Percentiles rank a stretch among this genome's conserved stretches.
phyloP scores from a whole-genome alignment of 53 echinoderm and acorn worm genomes.

The Paracentrotus lividus region DNA sequence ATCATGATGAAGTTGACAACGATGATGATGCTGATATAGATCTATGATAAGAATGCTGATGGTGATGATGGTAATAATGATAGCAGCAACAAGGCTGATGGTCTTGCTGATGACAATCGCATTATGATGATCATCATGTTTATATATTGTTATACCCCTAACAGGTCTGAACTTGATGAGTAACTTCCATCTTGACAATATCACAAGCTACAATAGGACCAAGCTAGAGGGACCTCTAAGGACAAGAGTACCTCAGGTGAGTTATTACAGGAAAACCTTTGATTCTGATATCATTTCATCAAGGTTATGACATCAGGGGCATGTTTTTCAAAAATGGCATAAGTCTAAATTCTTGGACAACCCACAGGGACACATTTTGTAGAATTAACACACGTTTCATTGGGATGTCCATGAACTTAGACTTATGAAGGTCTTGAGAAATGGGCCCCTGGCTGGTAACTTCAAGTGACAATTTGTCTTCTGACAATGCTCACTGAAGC shows the following conservation, averaged over 20 bases:
- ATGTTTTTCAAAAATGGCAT: too few species aligned
- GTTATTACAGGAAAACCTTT: too few species aligned
- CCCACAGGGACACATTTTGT: too few species aligned
- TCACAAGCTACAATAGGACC: conserved; percentile 90
- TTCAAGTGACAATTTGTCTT: too few species aligned
- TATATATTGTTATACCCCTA: neutral
- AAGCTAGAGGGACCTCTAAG: conserved; percentile 87
- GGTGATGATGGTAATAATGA: conserved; percentile 11
- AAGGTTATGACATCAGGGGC: too few species aligned
- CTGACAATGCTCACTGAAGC: too few species aligned
- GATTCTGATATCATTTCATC: too few species aligned
- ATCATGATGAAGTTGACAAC: conserved; percentile 32
- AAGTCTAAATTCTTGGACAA: too few species aligned
- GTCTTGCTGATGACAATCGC: neutral
- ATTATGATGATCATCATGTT: neutral
- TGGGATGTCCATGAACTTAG: too few species aligned
- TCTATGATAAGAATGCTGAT: neutral
- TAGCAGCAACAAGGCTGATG: neutral
- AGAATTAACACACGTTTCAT: too few species aligned
- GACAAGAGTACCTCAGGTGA: conserved; percentile 74
- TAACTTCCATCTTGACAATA: conserved; percentile 96
- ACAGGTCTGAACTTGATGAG: conserved; percentile 96
- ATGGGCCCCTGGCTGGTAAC: too few species aligned
- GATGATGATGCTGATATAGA: conserved; percentile 9
- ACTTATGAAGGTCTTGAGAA: too few species aligned